Evolutionary conservation across 2,888 invertebrate species (phyloP), one percentile per base, ranked within the genome.

Genomic region (Heteromyza rotundicornis): DNA sequence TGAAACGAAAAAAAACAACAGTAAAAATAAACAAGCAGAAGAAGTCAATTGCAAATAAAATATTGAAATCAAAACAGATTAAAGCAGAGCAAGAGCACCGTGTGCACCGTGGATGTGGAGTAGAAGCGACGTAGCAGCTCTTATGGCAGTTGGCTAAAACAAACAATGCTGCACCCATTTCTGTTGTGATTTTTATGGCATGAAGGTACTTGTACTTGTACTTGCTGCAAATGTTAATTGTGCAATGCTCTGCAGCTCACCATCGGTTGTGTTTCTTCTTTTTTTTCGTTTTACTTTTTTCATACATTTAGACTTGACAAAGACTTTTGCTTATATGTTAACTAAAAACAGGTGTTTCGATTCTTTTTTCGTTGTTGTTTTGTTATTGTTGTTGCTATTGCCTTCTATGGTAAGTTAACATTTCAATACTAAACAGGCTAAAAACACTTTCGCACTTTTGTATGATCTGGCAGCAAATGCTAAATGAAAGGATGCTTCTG

Each of bases 281-380:
- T 40, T 5, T 47, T 47, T 19, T 5, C 19, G 47, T 7, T 47
- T 17, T 19, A 19, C 19, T 20, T 20, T 7, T 14, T 14, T 3
- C 40, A 40, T n/a, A 40, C n/a, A n/a, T n/a, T n/a, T n/a, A n/a
- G n/a, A n/a, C n/a, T n/a, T n/a, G n/a, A n/a, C n/a, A n/a, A n/a
- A n/a, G n/a, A n/a, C n/a, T n/a, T n/a, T n/a, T n/a, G 50, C 12
- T 19, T 27, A 54, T 49, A 63, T 70, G 70, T 69, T 70, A 70
- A 70, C 62, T 66, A 67, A 61, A 69, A 70, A 69, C 75, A 76
- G 75, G 77, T 76, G 75, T 75, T 71, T 65, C 35, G 50, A 67
- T 62, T 57, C 36, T 57, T 22, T 53, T 51, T 24, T 24, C 32
- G n/a, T n/a, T n/a, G n/a, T n/a, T n/a, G n/a, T n/a, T n/a, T n/a